Evolutionary conservation across 2,797 vertebrate species (phyloP), one percentile per base, ranked within the genome.

Genomic region (Xenentodon cancila): DNA sequence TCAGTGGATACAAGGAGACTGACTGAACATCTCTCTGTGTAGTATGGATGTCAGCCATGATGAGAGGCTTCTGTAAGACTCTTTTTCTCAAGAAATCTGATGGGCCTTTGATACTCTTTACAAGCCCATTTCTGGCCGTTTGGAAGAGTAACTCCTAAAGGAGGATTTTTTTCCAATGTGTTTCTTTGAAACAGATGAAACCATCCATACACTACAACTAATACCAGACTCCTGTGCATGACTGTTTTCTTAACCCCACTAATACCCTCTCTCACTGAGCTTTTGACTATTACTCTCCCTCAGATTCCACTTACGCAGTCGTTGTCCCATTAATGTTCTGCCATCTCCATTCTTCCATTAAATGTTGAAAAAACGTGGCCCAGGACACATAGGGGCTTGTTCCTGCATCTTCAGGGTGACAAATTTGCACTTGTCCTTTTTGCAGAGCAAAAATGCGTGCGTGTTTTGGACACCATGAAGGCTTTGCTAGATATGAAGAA

Each of bases 81-180:
- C 34, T 3, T 37, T 37, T 37, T 37, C 34, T 37, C 9, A 37
- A 13, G 34, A 13, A 37, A 13, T 32, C 32, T 32, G 32, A 6
- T 45, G 8, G 11, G 61, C 44, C 19, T 75, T 64, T 69, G 59
- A 44, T 32, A 49, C 37, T 58, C 19, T 53, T 21, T 58, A 17
- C 6, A 64, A 30, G 55, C 49, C 34, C 30, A 37, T 56, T 51
- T 16, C 46, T 46, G 32, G 42, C n/a, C 34, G 19, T 43, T 44
- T 50, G 34, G 51, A 15, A 73, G 22, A 45, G 25, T 34, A 25
- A 44, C 7, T 11, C 17, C 50, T 30, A 54, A 12, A 15, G 53
- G 50, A 42, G 40, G 22, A 0, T 52, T 61, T 45, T 62, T 42
- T 45, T 25, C n/a, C 17, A n/a, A 21, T 21, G 30, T 25, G 15